phyloP scores from a whole-genome alignment of 2,113 vertebrate genomes.

The Embiotoca jacksoni region DNA sequence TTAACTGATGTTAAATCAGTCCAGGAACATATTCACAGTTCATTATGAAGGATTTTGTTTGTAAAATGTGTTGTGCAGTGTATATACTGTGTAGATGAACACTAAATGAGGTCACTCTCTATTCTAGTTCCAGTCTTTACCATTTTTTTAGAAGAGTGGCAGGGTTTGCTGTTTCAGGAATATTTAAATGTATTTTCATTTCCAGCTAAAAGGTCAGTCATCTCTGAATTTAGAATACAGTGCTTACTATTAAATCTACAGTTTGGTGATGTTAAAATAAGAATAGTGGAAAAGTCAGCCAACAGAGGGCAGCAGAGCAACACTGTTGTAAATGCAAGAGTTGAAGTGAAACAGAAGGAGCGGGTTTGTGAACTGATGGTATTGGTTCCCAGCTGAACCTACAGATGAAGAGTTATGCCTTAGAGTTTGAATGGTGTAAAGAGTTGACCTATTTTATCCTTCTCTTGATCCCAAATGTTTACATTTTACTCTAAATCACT shows the following conservation, averaged over 20 bases:
- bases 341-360: background rate
- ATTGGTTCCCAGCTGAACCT: background rate
- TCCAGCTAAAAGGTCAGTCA: background rate
- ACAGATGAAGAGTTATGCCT: constrained; percentile 5
- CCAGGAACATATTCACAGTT: constrained; percentile 21
- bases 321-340: background rate
- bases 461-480: background rate
- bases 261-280: background rate
- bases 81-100: background rate
- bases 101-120: background rate
- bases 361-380: background rate
- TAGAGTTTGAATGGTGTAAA: background rate
- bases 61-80: constrained; percentile 13
- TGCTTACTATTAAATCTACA: background rate
- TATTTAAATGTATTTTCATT: background rate
- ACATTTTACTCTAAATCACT: background rate
- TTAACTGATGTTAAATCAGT: constrained; percentile 20
- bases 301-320: constrained; percentile 65
- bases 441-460: background rate
- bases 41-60: constrained; percentile 6
- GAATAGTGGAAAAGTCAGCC: constrained; percentile 15
- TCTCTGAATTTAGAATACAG: background rate
- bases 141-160: background rate
- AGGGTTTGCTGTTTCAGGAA: background rate
- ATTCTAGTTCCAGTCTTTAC: background rate